Conservation (phyloP, 2,888 invertebrate species). For the Flabesymbios commensalis region DNA sequence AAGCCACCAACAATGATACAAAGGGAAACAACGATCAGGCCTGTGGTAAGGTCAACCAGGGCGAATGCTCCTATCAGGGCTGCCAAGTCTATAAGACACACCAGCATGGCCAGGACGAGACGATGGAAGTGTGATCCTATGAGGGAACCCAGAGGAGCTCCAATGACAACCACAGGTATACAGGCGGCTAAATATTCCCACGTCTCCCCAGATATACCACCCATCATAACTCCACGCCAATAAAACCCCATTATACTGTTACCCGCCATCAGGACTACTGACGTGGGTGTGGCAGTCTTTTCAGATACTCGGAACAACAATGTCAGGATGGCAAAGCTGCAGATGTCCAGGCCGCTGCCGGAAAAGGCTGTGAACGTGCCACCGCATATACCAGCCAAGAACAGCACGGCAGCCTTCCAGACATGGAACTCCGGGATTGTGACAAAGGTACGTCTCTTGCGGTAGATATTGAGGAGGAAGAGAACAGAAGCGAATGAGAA, state of each 20-base stretch:
- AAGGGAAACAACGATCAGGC: conserved; percentile 18
- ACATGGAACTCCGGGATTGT: conserved; percentile 23
- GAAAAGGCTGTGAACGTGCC: conserved; percentile 50
- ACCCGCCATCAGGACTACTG: conserved; percentile 51
- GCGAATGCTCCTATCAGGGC: conserved; percentile 27
- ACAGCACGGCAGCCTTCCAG: conserved; percentile 43
- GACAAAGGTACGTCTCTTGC: conserved; percentile 37
- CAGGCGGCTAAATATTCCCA: conserved; percentile 41
- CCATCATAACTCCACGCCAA: conserved; percentile 43
- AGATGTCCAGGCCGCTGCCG: conserved; percentile 54
- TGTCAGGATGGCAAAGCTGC: conserved; percentile 40
- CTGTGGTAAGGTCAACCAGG: conserved; percentile 21
- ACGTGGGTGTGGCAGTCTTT: too few species aligned
- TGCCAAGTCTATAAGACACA: conserved; percentile 37
- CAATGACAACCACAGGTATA: conserved; percentile 34
- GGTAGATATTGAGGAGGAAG: conserved; percentile 48
- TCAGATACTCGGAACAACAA: conserved; percentile 33
- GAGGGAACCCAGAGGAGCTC: conserved; percentile 43
- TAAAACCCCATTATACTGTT: conserved; percentile 40
- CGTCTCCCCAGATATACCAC: conserved; percentile 17
- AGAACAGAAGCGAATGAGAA: conserved; percentile 51
- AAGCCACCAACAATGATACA: conserved; percentile 17
- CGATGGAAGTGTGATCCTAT: too few species aligned
- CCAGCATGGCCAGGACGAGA: conserved; percentile 38
- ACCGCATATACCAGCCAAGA: conserved; percentile 49